phyloP scores from a whole-genome alignment of 2,888 invertebrate species.

The Drosophila limbata region DNA sequence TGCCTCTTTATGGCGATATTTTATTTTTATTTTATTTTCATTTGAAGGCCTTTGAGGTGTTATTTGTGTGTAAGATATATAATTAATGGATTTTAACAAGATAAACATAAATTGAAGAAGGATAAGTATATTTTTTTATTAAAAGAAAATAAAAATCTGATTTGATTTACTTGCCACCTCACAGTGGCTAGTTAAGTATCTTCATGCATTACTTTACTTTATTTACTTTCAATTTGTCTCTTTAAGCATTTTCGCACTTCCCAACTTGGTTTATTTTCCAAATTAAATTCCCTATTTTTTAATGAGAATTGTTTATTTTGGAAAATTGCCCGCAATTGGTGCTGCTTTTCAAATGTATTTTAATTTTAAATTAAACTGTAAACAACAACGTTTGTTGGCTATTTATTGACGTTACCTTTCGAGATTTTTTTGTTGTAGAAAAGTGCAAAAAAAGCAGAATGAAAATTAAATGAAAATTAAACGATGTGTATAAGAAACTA shows the following conservation, averaged over 20 bases:
- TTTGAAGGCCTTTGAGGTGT: conserved; percentile 43
- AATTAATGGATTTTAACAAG: conserved; percentile 8
- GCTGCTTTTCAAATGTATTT: conserved; percentile 61
- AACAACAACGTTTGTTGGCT: conserved; percentile 56
- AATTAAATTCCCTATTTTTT: conserved; percentile 56
- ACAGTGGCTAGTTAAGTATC: conserved; percentile 5
- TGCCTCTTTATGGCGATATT: conserved; percentile 36
- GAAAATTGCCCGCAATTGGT: conserved; percentile 60
- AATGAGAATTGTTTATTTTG: conserved; percentile 57
- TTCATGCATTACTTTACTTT: conserved; percentile 23
- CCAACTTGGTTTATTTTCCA: conserved; percentile 33
- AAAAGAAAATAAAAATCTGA: neutral
- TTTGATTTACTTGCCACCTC: too few species aligned
- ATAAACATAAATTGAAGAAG: neutral
- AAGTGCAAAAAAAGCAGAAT: conserved; percentile 26
- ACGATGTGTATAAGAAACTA: conserved; percentile 29
- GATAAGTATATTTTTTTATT: neutral
- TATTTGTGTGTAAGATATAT: conserved; percentile 15
- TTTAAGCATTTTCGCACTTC: conserved; percentile 25
- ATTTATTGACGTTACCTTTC: conserved; percentile 59
- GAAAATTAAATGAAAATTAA: conserved; percentile 58
- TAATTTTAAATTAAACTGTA: conserved; percentile 70
- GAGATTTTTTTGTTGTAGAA: conserved; percentile 43
- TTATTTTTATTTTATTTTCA: neutral
- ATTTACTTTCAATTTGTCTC: conserved; percentile 31